Evolutionary conservation across 2,888 invertebrate genomes (phyloP).

Genomic region (Mesopsocus fuscifrons): DNA sequence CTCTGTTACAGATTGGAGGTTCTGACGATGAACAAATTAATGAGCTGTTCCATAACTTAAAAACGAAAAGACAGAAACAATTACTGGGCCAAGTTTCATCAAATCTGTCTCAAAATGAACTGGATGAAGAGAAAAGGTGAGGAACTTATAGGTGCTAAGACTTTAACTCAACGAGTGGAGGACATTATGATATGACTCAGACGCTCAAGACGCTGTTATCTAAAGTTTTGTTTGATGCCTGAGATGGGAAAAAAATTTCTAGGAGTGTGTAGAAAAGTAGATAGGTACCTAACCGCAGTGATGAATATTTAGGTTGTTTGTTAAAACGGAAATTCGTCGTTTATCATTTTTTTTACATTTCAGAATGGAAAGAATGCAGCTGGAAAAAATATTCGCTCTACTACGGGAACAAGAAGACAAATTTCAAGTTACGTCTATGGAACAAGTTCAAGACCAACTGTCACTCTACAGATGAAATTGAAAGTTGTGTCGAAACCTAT

Average conservation of each 20-base stretch:
- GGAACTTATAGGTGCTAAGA: background rate
- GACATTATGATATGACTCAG: background rate
- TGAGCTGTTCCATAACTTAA: slow-evolving; percentile 7
- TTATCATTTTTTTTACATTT: no score
- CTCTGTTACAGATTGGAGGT: no score
- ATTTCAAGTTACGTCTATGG: slow-evolving; percentile 24
- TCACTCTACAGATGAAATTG: slow-evolving; percentile 25
- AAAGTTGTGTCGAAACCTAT: no score
- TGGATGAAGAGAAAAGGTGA: slow-evolving; percentile 20
- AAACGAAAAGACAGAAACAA: slow-evolving; percentile 11
- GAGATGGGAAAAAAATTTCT: no score
- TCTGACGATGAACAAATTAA: background rate
- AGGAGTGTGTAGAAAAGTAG: no score
- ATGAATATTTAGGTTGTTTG: no score
- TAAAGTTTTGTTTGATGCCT: background rate
- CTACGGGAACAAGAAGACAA: slow-evolving; percentile 27
- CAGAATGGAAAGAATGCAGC: slow-evolving; percentile 27
- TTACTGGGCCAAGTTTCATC: slow-evolving; percentile 17
- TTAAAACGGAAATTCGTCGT: no score
- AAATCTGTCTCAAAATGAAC: slow-evolving; percentile 19
- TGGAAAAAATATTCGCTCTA: slow-evolving; percentile 27
- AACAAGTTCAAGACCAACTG: slow-evolving; percentile 25
- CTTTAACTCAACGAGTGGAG: background rate
- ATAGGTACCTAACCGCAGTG: no score
- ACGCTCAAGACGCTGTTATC: slow-evolving; percentile 5